Evolutionary conservation across 2,797 vertebrate genomes (phyloP).

Genomic region (Muscicapa striata): DNA sequence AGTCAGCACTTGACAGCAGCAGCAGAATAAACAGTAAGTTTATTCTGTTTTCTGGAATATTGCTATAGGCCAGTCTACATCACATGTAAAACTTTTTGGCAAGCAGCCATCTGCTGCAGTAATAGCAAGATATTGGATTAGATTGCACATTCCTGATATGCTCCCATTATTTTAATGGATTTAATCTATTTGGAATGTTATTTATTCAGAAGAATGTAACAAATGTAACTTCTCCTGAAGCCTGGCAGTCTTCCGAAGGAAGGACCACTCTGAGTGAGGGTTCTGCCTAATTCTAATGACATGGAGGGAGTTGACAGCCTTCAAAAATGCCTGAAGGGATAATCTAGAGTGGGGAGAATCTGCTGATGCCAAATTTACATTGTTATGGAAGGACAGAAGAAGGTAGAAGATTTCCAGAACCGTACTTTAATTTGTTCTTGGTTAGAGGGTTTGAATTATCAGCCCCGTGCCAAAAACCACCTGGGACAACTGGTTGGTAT

Average conservation of each 20-base stretch:
- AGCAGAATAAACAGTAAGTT: neutral
- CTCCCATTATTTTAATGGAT: constrained; percentile 70
- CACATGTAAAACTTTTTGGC: constrained; percentile 30
- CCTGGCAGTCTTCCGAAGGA: constrained; percentile 39
- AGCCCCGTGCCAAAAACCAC: neutral
- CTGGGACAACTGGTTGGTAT: neutral
- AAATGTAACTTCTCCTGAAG: constrained; percentile 38
- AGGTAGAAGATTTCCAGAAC: neutral
- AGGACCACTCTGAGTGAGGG: neutral
- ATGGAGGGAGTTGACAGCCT: neutral
- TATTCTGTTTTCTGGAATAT: neutral
- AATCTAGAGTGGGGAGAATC: constrained; percentile 3
- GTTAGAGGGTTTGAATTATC: neutral
- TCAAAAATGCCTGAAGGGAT: neutral
- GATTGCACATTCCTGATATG: constrained; percentile 20
- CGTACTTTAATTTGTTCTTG: neutral
- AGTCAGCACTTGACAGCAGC: neutral
- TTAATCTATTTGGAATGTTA: constrained; percentile 60
- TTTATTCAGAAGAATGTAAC: constrained; percentile 38
- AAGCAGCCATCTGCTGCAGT: constrained; percentile 26
- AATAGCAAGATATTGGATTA: constrained; percentile 56
- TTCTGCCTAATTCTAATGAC: neutral
- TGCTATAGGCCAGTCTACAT: neutral
- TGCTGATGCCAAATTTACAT: neutral
- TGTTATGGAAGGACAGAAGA: neutral